Percentiles rank a stretch among this genome's conserved stretches.
Conservation (phyloP, 2,888 invertebrate species). For the Selenia dentaria region DNA sequence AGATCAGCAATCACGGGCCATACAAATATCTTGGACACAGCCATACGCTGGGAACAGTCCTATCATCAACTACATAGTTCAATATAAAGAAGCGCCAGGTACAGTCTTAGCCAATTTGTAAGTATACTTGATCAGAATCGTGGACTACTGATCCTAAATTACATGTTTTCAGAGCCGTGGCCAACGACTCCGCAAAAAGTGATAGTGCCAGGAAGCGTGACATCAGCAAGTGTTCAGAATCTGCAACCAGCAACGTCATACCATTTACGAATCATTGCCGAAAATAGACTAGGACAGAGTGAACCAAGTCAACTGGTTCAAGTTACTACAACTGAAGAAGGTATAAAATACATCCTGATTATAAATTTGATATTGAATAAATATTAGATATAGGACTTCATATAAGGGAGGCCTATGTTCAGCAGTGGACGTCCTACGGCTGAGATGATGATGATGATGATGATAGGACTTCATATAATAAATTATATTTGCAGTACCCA, state of each 20-base stretch:
- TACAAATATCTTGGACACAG: conserved; percentile 95
- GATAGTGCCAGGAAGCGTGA: conserved; percentile 92
- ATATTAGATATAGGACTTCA: no score
- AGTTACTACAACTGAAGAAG: conserved; percentile 94
- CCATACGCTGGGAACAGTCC: conserved; percentile 96
- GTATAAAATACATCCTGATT: no score
- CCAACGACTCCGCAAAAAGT: conserved; percentile 92
- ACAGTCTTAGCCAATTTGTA: no score
- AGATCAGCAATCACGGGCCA: conserved; percentile 92
- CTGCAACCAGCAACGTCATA: conserved; percentile 94
- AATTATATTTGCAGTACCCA: conserved; percentile 89
- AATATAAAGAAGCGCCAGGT: conserved; percentile 94
- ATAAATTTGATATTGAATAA: no score
- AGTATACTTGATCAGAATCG: no score
- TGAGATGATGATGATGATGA: no score
- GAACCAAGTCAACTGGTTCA: conserved; percentile 94
- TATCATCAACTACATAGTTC: conserved; percentile 94
- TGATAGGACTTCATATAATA: no score
- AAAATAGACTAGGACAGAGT: conserved; percentile 94
- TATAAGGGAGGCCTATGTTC: no score
- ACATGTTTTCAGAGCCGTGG: conserved; percentile 88
- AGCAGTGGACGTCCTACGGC: no score
- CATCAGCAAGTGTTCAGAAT: conserved; percentile 91
- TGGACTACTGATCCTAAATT: no score
- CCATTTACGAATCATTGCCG: conserved; percentile 94